A percentile compares a stretch with the other conserved stretches of the same genome.
phyloP scores from a whole-genome alignment of 1,140 invertebrate genomes.

The Pararge aegeria region DNA sequence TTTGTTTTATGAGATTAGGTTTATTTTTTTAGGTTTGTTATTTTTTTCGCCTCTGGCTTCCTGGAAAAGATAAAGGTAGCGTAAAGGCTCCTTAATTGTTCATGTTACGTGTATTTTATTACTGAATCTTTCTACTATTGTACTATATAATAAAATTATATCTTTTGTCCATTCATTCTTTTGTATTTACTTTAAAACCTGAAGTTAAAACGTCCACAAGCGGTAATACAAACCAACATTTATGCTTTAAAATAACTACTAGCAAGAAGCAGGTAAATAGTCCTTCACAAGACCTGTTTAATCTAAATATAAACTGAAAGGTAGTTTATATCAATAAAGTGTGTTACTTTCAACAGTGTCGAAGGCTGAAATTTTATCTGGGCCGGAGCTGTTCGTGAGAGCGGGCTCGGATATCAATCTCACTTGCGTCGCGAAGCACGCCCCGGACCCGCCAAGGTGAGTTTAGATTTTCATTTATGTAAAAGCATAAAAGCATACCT shows the following conservation, averaged over 20 bases:
- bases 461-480: conserved; percentile 27
- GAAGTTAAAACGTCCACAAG: no score
- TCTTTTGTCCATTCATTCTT: no score
- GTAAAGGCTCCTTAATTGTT: no score
- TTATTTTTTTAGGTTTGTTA: no score
- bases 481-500: conserved; percentile 3
- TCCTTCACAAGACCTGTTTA: conserved; percentile 2
- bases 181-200: no score
- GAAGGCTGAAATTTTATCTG: conserved; percentile 92
- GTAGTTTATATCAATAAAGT: conserved; percentile 31
- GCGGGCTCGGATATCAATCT: conserved; percentile 95
- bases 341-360: conserved; percentile 84
- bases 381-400: conserved; percentile 91
- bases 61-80: no score
- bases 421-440: conserved; percentile 91
- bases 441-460: conserved; percentile 88
- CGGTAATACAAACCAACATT: no score
- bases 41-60: no score
- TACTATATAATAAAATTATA: no score
- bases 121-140: no score
- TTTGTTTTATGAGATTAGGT: no score
- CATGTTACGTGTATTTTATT: no score
- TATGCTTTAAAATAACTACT: neutral
- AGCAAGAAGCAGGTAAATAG: neutral
- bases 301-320: conserved; percentile 4